Base-by-base conservation (phyloP, 2,888 invertebrate genomes). In the Caenorhabditis doughertyi region DNA sequence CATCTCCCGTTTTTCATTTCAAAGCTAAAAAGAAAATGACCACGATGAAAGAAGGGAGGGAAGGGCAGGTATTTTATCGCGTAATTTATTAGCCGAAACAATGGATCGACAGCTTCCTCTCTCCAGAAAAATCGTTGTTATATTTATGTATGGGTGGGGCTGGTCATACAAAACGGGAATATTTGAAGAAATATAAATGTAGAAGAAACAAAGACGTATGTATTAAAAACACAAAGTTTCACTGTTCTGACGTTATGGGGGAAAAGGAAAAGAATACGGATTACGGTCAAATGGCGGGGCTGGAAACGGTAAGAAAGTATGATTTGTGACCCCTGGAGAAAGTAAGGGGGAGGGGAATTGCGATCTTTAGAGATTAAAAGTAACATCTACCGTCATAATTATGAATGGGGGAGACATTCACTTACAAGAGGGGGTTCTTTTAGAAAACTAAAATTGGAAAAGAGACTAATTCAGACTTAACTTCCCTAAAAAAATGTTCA, bases 61-160 rank as follows among this genome's bases (percentile, higher is more conserved):
- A 64, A 47, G 73, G 73, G 56, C 73, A 74, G 73, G 73, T 74
- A 74, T 74, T 74, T 74, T 74, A 74, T 74, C 72, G 53, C 44
- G 73, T 74, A 74, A 74, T 74, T 74, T 74, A 74, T 74, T 65
- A 74, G 65, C 53, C 73, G 73, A 74, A 65, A 74, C 73, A 74
- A 74, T 55, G 47, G 39, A 32, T 35, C 7, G 3, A n/a, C 18
- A 9, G 32, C 49, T 29, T 49, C n/a, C n/a, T n/a, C n/a, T n/a
- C 35, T n/a, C 51, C 51, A 27, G 4, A 25, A 53, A 53, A 5
- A 23, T 16, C 13, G 39, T 39, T 35, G 27, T 16, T 16, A 42
- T 65, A 23, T 67, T 18, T 53, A 39, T 53, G 25, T 35, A 32
- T 35, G 49, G 51, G 65, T 65, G 65, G 18, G 65, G 65, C 67